Conservation (phyloP, 2,113 vertebrate genomes). For the Elachura formosa region DNA sequence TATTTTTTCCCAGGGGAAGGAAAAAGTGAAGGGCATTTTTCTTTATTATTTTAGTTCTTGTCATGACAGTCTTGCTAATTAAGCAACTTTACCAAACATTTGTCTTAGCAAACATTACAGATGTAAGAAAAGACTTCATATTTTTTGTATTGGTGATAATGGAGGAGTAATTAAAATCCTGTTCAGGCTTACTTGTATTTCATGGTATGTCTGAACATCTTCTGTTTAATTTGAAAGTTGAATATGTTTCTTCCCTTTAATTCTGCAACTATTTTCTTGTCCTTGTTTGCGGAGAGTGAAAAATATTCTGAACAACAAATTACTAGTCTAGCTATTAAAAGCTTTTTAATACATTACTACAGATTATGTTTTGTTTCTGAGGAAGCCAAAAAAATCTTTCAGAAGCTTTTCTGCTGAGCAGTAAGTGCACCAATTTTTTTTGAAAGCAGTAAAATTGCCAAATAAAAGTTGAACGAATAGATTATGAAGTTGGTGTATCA, state of each 20-base stretch:
- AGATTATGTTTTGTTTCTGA: not conserved
- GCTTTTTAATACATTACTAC: slow-evolving; percentile 8
- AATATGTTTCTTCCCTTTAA: slow-evolving; percentile 23
- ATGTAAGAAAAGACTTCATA: not conserved
- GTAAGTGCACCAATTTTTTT: not conserved
- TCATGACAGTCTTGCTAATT: not conserved
- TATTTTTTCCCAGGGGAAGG: not conserved
- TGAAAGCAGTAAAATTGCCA: not conserved
- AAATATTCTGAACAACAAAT: slow-evolving; percentile 39
- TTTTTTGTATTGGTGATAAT: slow-evolving; percentile 1
- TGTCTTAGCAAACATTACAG: not conserved
- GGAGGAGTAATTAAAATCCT: not conserved
- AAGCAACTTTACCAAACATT: not conserved
- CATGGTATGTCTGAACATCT: slow-evolving; percentile 29
- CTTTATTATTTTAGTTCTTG: not conserved
- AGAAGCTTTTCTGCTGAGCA: not conserved
- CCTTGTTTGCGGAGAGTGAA: slow-evolving; percentile 26
- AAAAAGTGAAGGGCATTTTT: not conserved
- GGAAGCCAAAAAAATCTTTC: not conserved
- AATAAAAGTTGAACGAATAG: not conserved
- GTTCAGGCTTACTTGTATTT: slow-evolving; percentile 10
- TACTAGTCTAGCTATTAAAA: not conserved
- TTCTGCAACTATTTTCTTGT: slow-evolving; percentile 21
- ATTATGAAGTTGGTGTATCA: not conserved
- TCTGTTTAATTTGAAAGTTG: slow-evolving; percentile 46